Evolutionary conservation across 2,797 vertebrate species (phyloP).

Genomic region (Notolepis coatsorum): DNA sequence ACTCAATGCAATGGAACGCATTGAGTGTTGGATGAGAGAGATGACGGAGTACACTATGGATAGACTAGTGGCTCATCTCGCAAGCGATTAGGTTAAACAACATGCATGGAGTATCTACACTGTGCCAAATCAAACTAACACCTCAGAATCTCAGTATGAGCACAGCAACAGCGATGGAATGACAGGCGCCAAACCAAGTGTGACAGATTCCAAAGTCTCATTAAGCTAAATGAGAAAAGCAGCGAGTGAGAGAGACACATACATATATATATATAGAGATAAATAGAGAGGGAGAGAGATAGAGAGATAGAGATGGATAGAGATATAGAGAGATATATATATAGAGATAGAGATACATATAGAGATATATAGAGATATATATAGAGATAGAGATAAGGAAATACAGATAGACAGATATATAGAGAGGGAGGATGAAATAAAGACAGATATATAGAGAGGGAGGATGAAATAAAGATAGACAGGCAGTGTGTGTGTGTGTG

Average conservation of each 20-base stretch:
- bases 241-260: constrained; percentile 62
- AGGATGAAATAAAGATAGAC: too few relatives aligned
- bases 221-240: constrained; percentile 71
- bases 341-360: constrained; percentile 41
- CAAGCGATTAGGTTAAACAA: constrained; percentile 62
- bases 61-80: constrained; percentile 40
- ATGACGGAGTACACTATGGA: background rate
- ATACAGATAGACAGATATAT: too few relatives aligned
- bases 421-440: too few relatives aligned
- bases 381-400: constrained; percentile 65
- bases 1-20: too few relatives aligned
- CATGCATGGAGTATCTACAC: constrained; percentile 54
- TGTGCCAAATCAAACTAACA: constrained; percentile 65
- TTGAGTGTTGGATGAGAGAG: too few relatives aligned
- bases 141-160: constrained; percentile 60
- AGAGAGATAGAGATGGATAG: constrained; percentile 58
- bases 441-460: too few relatives aligned
- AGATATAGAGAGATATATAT: constrained; percentile 44
- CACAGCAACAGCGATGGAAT: constrained; percentile 66
- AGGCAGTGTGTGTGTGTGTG: too few relatives aligned
- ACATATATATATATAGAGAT: constrained; percentile 44
- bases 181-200: constrained; percentile 79
- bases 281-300: constrained; percentile 52
- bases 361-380: constrained; percentile 66
- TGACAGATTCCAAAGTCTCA: constrained; percentile 82